phyloP scores from a whole-genome alignment of 2,797 vertebrate genomes.

The Onychomys torridus region DNA sequence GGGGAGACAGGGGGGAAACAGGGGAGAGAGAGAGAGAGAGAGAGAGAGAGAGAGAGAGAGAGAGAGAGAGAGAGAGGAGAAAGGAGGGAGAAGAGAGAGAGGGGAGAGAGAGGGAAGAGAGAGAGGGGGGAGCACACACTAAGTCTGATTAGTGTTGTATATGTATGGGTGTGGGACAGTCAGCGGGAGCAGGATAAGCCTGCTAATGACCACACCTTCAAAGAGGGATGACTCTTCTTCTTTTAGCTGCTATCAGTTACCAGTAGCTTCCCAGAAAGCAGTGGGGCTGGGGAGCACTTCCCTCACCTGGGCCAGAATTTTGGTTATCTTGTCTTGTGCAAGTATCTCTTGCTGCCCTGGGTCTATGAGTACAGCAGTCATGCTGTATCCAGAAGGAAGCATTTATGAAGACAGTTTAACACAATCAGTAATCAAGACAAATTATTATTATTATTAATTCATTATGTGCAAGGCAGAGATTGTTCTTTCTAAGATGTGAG shows the following conservation, averaged over 20 bases:
- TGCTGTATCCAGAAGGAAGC: background rate
- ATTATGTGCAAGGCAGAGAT: background rate
- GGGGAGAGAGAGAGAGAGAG: too few species aligned
- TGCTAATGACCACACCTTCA: background rate
- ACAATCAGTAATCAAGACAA: conserved; percentile 25
- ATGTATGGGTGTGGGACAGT: background rate
- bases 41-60: too few species aligned
- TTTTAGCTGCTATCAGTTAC: background rate
- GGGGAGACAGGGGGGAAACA: too few species aligned
- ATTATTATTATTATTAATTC: background rate
- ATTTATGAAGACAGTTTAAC: background rate
- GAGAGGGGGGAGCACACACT: too few species aligned
- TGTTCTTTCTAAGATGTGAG: background rate
- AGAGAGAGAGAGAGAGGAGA: too few species aligned
- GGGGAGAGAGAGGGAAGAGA: too few species aligned
- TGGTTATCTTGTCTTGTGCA: background rate
- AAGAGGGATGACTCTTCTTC: background rate
- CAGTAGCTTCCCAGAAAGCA: background rate
- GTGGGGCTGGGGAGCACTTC: background rate
- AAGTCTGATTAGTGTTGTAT: background rate
- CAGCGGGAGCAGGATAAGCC: background rate
- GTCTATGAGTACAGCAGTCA: background rate
- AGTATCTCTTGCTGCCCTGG: background rate
- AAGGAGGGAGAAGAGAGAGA: too few species aligned
- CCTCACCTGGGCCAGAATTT: background rate